Evolutionary conservation across 2,797 vertebrate genomes (phyloP), one percentile per base, ranked within the genome.

Genomic region (Poecilia velifera): DNA sequence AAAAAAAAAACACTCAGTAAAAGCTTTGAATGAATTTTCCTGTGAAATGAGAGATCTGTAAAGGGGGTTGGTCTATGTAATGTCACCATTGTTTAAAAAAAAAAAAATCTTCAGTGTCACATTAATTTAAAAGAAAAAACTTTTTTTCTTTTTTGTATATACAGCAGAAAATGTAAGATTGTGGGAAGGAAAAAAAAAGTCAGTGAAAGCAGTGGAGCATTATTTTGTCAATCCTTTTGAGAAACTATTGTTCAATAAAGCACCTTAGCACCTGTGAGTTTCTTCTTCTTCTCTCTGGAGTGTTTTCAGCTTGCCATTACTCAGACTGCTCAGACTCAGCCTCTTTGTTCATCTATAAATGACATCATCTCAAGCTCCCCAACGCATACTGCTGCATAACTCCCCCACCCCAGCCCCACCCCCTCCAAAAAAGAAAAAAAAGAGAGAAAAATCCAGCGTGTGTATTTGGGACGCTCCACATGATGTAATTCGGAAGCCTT

Each of bases 191-290:
- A 7, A 57, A 49, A 80, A 87, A 85, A 62, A 84, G 84, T 94
- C 74, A 28, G 82, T 89, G 79, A 89, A 87, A 82, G 85, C 76
- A 84, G 89, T 90, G 78, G 77, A 93, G 82, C 77, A 79, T 95
- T 94, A 85, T 94, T 96, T 96, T 94, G 94, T 94, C 89, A 90
- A 85, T 85, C 77, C 76, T 93, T 94, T 93, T 89, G 89, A 92
- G 84, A 95, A 90, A 89, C 89, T 93, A 93, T 88, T 90, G 92
- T 94, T 93, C 81, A 96, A 96, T 96, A 96, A 96, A 96, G 96
- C 96, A 96, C 96, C 93, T 96, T 96, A 94, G 95, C 93, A 95
- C 93, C 93, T 93, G 93, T 93, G 92, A 93, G 79, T 87, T 76
- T 87, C 1, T 53, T 53, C 51, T 76, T 53, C 51, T 89, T 87